These are phyloP conservation scores for Ctena decussata DNA, from an alignment of 2,888 invertebrate genomes.

Conservation along the genomic window DNA sequence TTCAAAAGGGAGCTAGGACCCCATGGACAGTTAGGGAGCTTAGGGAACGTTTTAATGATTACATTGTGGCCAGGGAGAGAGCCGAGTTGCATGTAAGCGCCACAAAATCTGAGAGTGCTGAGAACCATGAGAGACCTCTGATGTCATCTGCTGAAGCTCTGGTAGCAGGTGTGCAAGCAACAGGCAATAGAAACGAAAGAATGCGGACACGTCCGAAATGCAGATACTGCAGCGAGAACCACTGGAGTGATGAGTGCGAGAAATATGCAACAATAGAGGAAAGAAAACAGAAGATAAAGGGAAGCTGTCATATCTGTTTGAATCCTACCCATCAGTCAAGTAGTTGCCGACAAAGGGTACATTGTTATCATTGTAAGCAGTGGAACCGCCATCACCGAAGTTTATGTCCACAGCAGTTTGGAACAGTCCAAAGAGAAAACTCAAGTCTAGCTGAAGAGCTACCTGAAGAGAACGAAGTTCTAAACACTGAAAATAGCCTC, in stretches of 20 bases:
- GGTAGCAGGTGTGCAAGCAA: background rate
- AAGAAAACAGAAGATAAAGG: background rate
- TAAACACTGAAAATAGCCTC: conserved; percentile 26
- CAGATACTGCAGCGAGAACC: background rate
- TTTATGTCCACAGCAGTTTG: background rate
- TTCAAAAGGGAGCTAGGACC: conserved; percentile 3
- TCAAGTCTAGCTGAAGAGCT: background rate
- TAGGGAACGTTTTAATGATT: background rate
- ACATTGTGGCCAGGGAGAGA: background rate
- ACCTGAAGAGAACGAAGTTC: background rate
- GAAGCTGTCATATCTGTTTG: background rate
- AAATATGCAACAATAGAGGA: background rate
- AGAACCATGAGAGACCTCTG: background rate
- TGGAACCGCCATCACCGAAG: background rate
- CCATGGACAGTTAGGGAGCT: background rate
- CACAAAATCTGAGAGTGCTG: background rate
- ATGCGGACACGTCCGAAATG: background rate
- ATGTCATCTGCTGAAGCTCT: background rate
- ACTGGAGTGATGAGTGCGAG: conserved; percentile 19
- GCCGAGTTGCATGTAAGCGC: background rate
- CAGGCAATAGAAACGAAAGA: too few relatives aligned
- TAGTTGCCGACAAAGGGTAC: background rate
- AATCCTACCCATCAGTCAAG: background rate
- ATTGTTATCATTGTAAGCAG: background rate
- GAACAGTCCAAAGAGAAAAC: background rate